phyloP scores from a whole-genome alignment of 2,797 vertebrate species.

The Sebastes oblongus region DNA sequence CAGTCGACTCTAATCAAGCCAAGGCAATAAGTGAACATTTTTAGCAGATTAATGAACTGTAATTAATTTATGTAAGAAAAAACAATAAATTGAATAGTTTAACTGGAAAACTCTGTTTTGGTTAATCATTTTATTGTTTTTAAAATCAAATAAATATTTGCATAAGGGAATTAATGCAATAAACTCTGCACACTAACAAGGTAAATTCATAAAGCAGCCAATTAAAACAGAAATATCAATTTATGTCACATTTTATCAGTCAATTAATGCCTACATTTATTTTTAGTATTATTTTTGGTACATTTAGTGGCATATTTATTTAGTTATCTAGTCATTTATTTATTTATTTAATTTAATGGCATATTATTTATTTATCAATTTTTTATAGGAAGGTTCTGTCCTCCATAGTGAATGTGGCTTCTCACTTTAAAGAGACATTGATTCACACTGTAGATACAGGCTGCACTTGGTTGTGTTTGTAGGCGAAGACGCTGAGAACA shows the following conservation, averaged over 20 bases:
- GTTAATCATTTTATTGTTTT: constrained; percentile 8
- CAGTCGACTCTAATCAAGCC: constrained; percentile 55
- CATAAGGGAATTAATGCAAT: constrained; percentile 12
- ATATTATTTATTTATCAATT: too few species aligned
- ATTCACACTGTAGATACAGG: constrained; percentile 13
- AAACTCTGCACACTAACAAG: background rate
- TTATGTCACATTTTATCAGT: too few species aligned
- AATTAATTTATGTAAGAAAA: constrained; percentile 76
- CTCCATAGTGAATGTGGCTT: background rate
- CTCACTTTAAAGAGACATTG: background rate
- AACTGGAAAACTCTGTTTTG: constrained; percentile 32
- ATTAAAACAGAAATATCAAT: too few species aligned
- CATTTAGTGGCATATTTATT: too few species aligned
- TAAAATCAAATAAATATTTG: constrained; percentile 6
- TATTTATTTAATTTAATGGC: too few species aligned
- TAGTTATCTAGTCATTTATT: too few species aligned
- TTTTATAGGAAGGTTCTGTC: too few species aligned
- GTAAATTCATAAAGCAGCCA: too few species aligned
- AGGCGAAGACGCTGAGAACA: constrained; percentile 36
- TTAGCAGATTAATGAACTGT: constrained; percentile 68
- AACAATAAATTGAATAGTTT: constrained; percentile 70
- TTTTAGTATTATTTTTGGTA: too few species aligned
- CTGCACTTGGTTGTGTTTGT: constrained; percentile 37
- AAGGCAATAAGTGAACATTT: constrained; percentile 81
- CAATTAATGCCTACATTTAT: too few species aligned